Base-by-base conservation (phyloP, 2,888 invertebrate species). In the Abscondita cerata region DNA sequence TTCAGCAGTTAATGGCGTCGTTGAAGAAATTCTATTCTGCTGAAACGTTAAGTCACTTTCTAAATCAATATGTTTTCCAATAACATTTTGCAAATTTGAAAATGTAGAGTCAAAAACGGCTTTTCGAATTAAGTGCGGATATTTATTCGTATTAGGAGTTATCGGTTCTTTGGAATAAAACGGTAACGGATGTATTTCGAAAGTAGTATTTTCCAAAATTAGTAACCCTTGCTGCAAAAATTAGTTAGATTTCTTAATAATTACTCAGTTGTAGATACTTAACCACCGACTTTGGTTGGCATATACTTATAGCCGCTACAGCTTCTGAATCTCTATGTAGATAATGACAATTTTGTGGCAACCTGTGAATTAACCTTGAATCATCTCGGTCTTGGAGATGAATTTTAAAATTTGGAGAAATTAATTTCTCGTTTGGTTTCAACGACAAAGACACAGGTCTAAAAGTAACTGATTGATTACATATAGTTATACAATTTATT, bases 221-320 rank as follows among this genome's bases (percentile, higher is more conserved):
- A 91, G 84, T 57, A 90, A 79, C 12, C 91, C 91, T 68, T 86
- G 87, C 89, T 90, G 81, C 47, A 56, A 15, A n/a, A 53, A 41
- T 18, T 36, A 15, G 3, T 50, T 50, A 31, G 2, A 31, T 13
- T 2, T 52, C 20, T 19, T 47, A 54, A 15, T 54, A 59, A 12
- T 62, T 50, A 0, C 66, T 16, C 11, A 47, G 11, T 11, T 16
- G 6, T 11, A 12, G 6, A 47, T 50, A 33, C 85, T 84, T 79
- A n/a, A 90, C 90, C 77, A 90, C 81, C 47, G 84, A 80, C 71
- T 85, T 84, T 65, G 86, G 84, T 66, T 84, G 82, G 76, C 90
- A 90, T 38, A 88, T 83, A 67, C 87, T 90, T 66, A 91, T 82
- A 1, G 90, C 89, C 6, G 90, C 90, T 0, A 87, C 85, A 18